Base-by-base conservation (phyloP, 2,797 vertebrate species). In the Trichosurus vulpecula region DNA sequence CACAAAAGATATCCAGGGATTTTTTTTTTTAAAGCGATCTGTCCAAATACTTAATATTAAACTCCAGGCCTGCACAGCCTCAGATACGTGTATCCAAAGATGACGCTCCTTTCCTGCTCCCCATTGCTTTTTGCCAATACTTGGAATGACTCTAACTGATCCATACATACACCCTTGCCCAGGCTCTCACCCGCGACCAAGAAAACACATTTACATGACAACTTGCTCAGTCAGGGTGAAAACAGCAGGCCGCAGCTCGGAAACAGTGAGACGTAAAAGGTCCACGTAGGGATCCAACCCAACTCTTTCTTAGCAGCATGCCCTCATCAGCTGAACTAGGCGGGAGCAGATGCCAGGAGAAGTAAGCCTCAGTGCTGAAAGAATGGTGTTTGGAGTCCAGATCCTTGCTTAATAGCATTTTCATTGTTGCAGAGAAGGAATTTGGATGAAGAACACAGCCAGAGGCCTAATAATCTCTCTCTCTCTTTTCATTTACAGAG, bases 381-480 rank as follows among this genome's bases (percentile, higher is more conserved):
- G 91, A 47, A 30, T 0, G 0, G 89, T 66, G 13, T 0, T 9
- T 11, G 53, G 55, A 14, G 55, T 56, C 93, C 11, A 2, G 35
- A 6, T 3, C 13, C 3, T 1, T 30, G 92, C 51, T 58, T 47
- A 22, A 91, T 4, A 31, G 11, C 90, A n/a, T 29, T 54, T 54
- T 25, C 55, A 91, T 57, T 54, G 52, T 16, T 41, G 52, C 30
- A 66, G 91, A 55, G 52, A 58, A 91, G 51, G 90, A 55, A 56
- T 58, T 5, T 90, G 90, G 58, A 96, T 92, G 58, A 95, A 90
- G 54, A 94, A 93, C 47, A 93, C 81, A 94, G 91, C 52, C 74
- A 92, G 90, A 95, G 19, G 81, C n/a, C 89, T 35, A 52, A 91
- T 95, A 90, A 96, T 94, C 97, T 96, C 95, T 56, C 66, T 87